Percentiles rank a stretch among this genome's conserved stretches.
phyloP scores from a whole-genome alignment of 1,140 invertebrate genomes.

The Elysia chlorotica region DNA sequence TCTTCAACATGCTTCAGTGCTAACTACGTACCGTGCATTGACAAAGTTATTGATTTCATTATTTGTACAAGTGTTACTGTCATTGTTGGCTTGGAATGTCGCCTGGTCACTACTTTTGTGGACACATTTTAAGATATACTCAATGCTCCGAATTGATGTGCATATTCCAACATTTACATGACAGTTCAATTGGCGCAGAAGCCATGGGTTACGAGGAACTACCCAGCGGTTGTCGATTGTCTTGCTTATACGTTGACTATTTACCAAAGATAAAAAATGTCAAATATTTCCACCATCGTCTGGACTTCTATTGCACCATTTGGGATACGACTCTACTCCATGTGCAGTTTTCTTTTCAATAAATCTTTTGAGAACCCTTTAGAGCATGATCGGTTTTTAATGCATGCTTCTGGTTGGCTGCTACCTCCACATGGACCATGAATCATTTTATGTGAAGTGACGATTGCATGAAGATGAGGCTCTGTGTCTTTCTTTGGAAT shows the following conservation, averaged over 20 bases:
- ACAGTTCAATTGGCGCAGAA: slow-evolving; percentile 17
- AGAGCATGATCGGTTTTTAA: no score
- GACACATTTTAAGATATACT: slow-evolving; percentile 31
- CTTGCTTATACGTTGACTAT: slow-evolving; percentile 4
- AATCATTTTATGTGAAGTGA: slow-evolving; percentile 34
- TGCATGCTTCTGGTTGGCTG: slow-evolving; percentile 20
- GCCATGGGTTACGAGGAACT: slow-evolving; percentile 30
- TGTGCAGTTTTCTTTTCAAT: background rate
- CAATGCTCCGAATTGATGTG: slow-evolving; percentile 24
- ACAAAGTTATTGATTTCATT: no score
- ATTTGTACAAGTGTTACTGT: no score
- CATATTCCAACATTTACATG: slow-evolving; percentile 37
- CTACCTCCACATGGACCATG: slow-evolving; percentile 38
- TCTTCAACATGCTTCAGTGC: slow-evolving; percentile 47
- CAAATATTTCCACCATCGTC: slow-evolving; percentile 18
- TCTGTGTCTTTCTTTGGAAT: background rate
- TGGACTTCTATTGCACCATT: slow-evolving; percentile 46
- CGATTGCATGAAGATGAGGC: slow-evolving; percentile 20
- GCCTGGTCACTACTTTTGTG: no score
- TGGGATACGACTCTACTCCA: slow-evolving; percentile 59
- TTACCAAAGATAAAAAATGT: background rate
- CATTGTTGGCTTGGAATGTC: no score
- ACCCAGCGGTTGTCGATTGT: slow-evolving; percentile 31
- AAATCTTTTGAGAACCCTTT: background rate
- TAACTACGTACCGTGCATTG: slow-evolving; percentile 56